A percentile compares a stretch with the other conserved stretches of the same genome.
phyloP scores from a whole-genome alignment of 2,888 invertebrate genomes.

The Dyspetes luteomarginatus region DNA sequence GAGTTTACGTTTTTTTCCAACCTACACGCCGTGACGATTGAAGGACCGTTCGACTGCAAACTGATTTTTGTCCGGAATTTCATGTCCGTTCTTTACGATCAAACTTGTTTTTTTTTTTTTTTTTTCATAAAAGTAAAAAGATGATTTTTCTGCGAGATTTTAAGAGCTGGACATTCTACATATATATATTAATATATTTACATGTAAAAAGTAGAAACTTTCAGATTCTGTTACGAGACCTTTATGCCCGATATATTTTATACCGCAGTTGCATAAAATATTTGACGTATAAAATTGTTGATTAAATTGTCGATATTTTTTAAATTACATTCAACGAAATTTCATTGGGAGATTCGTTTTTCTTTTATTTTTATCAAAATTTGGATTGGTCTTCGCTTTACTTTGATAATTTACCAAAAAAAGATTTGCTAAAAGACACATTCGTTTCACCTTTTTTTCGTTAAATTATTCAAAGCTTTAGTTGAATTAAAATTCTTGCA shows the following conservation, averaged over 20 bases:
- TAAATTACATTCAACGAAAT: background rate
- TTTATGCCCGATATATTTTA: slow-evolving; percentile 12
- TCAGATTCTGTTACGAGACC: background rate
- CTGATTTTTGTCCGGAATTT: slow-evolving; percentile 44
- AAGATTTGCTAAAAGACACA: no score
- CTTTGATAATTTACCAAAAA: no score
- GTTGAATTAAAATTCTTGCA: background rate
- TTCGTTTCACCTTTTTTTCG: no score
- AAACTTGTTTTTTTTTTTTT: slow-evolving; percentile 47
- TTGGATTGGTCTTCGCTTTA: no score
- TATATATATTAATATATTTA: background rate
- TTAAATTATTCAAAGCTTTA: no score
- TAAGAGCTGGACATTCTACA: background rate
- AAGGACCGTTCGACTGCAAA: background rate
- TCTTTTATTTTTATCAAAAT: no score
- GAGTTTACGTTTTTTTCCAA: slow-evolving; percentile 41
- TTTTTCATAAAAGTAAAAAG: slow-evolving; percentile 10
- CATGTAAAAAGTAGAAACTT: background rate
- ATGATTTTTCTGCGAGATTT: slow-evolving; percentile 5
- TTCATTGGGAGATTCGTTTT: background rate
- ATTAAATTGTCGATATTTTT: background rate
- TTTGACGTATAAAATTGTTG: slow-evolving; percentile 1
- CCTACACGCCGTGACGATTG: background rate
- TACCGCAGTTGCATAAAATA: slow-evolving; percentile 8
- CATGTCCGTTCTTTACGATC: slow-evolving; percentile 59